Evolutionary conservation across 2,888 invertebrate genomes (phyloP), one percentile per base, ranked within the genome.

Genomic region (Shargacucullia verbasci): DNA sequence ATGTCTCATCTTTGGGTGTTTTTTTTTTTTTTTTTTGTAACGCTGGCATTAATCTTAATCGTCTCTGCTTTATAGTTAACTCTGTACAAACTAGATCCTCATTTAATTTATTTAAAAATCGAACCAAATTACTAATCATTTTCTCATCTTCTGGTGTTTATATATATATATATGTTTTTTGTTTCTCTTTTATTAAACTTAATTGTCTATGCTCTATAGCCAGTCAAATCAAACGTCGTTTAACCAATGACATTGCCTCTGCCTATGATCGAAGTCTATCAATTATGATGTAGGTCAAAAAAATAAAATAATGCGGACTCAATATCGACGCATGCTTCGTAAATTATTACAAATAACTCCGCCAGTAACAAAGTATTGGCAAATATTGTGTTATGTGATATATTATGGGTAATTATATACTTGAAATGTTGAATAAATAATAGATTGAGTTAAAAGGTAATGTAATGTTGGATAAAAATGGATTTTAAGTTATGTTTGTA

Each of bases 291-390:
- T 67, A 57, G 57, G 60, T 66, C 53, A 67, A 49, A 66, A 62
- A 58, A 56, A 54, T 53, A 64, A 68, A 41, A 64, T 33, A 58
- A 70, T 69, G 59, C 55, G 63, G 59, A 56, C 34, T 59, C 15
- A 55, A 52, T 57, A 65, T 55, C 47, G 59, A 59, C 58, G 41
- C 73, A 76, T 74, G 76, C 76, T 56, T 56, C 38, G 57, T 50
- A 53, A 45, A 54, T 60, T 41, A 41, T 59, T 33, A 25, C 14
- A 50, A 43, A 45, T 59, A 43, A 63, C 33, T 60, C 15, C 27
- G 41, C 35, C 12, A 43, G 31, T 48, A 39, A 50, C 37, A 5
- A 25, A 41, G 7, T 29, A 10, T 11, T 33, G 33, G 33, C 33
- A 33, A 38, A 47, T 37, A 66, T 45, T 59, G 62, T 62, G 60